These are phyloP conservation scores for Lucilia sericata DNA, from an alignment of 1,140 invertebrate species.

Conservation along the genomic window DNA sequence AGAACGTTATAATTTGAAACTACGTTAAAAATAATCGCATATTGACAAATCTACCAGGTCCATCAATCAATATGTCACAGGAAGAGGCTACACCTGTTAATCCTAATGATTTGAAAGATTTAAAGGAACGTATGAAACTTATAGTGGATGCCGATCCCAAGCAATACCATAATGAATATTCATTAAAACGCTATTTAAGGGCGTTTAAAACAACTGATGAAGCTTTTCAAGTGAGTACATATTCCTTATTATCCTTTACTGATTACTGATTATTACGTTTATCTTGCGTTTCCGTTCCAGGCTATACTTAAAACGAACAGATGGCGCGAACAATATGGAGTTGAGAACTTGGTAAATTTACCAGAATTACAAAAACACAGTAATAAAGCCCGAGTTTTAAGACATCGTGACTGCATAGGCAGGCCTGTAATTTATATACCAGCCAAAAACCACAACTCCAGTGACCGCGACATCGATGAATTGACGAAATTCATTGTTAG, in stretches of 20 bases:
- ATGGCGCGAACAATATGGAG: slow-evolving; percentile 80
- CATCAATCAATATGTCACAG: slow-evolving; percentile 59
- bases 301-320: slow-evolving; percentile 82
- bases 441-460: slow-evolving; percentile 79
- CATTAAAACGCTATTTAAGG: slow-evolving; percentile 75
- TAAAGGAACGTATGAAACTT: slow-evolving; percentile 78
- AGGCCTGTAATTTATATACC: slow-evolving; percentile 82
- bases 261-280: neutral
- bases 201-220: slow-evolving; percentile 79
- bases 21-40: neutral
- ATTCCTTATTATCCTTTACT: neutral
- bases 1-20: neutral
- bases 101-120: slow-evolving; percentile 74
- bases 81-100: slow-evolving; percentile 71
- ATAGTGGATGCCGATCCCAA: slow-evolving; percentile 77
- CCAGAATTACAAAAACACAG: slow-evolving; percentile 72
- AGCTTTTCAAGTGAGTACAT: slow-evolving; percentile 75
- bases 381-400: slow-evolving; percentile 75
- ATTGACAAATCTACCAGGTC: too few relatives aligned
- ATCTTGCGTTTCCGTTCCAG: slow-evolving; percentile 60
- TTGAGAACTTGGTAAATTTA: slow-evolving; percentile 70
- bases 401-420: slow-evolving; percentile 77
- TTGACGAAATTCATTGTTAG: slow-evolving; percentile 82
- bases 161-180: slow-evolving; percentile 80
- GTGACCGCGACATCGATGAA: slow-evolving; percentile 79